Percentiles rank a stretch among this genome's conserved stretches.
Conservation (phyloP, 2,113 vertebrate species). For the Pavo muticus region DNA sequence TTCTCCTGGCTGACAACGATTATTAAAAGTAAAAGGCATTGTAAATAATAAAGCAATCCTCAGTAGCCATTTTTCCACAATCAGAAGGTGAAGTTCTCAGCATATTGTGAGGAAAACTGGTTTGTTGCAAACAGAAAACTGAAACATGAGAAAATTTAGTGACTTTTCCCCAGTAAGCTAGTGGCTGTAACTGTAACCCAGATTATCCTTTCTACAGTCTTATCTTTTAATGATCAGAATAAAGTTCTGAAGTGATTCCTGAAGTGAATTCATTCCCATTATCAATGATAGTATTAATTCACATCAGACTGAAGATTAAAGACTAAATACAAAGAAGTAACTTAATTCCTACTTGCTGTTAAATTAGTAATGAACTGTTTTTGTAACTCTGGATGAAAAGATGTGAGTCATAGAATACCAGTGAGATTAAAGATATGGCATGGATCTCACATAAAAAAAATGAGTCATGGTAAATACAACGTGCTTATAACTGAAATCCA, state of each 20-base stretch:
- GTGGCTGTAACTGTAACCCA: background rate
- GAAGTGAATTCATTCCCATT: background rate
- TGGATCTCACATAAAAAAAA: background rate
- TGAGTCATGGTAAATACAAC: background rate
- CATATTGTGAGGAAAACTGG: background rate
- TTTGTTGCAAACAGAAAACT: background rate
- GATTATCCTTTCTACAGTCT: background rate
- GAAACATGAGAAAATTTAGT: background rate
- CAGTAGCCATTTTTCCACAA: background rate
- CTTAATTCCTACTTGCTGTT: background rate
- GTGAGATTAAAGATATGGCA: background rate
- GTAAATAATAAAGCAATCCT: background rate
- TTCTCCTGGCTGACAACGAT: background rate
- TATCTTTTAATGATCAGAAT: background rate
- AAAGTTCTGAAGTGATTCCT: background rate
- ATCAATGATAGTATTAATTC: background rate
- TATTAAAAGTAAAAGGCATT: background rate
- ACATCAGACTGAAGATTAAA: background rate
- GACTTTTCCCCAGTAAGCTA: background rate
- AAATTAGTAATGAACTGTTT: background rate
- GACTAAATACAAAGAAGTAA: background rate
- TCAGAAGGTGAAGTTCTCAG: background rate
- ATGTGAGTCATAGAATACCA: background rate
- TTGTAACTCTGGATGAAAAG: background rate
- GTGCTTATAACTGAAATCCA: background rate